These are phyloP conservation scores for Ascidia mentula DNA, from an alignment of 23 tunicate genomes.

Conservation along the genomic window DNA sequence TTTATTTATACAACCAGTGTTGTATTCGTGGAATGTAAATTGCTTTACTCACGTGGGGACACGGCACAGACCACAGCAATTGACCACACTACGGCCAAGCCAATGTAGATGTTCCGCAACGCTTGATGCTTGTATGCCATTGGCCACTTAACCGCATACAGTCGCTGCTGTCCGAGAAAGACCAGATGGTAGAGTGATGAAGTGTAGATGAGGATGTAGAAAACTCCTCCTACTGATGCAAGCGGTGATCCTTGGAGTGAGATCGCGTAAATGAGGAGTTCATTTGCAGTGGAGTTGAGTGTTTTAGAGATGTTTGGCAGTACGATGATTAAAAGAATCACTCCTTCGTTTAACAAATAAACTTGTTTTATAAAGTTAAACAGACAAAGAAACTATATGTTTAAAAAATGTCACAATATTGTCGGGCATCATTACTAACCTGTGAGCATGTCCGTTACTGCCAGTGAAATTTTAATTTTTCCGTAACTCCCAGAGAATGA, in stretches of 20 bases:
- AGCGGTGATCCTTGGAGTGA: constrained; percentile 12
- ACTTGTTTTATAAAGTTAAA: too few species aligned
- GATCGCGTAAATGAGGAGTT: not conserved
- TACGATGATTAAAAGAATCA: not conserved
- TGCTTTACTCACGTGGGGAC: not conserved
- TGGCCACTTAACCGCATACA: constrained; percentile 1
- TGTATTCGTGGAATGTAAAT: not conserved
- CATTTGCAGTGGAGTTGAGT: not conserved
- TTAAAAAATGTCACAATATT: too few species aligned
- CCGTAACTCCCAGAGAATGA: not conserved
- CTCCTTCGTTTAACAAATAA: too few species aligned
- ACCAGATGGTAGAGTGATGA: constrained; percentile 4
- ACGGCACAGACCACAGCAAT: not conserved
- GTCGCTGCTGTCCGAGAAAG: constrained; percentile 9
- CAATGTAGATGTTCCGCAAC: not conserved
- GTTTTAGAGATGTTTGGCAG: not conserved
- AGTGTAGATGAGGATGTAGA: not conserved
- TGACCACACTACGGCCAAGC: not conserved
- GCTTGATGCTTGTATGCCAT: constrained; percentile 1
- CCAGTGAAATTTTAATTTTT: not conserved
- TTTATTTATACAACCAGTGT: too few species aligned
- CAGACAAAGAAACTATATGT: too few species aligned
- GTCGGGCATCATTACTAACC: too few species aligned
- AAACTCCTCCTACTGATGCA: constrained; percentile 1
- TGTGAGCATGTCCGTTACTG: not conserved